Percentiles rank a stretch among this genome's conserved stretches.
phyloP scores from a whole-genome alignment of 2,888 invertebrate genomes.

The Leptodirus hochenwartii region DNA sequence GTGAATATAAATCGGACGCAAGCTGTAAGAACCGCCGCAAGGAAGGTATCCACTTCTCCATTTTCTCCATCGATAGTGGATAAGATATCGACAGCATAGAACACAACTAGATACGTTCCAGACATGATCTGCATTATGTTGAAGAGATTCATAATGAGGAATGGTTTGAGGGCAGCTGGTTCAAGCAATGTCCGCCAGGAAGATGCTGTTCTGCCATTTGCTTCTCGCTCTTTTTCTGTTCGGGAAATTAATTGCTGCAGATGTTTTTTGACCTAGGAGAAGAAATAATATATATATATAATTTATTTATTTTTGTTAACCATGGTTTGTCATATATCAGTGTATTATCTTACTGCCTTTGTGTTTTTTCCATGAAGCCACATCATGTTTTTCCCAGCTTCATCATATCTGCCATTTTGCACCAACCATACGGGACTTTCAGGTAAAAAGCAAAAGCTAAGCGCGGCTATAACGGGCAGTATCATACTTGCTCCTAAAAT shows the following conservation, averaged over 20 bases:
- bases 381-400: conserved; percentile 25
- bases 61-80: no score
- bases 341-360: conserved; percentile 20
- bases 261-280: conserved; percentile 37
- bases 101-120: conserved; percentile 60
- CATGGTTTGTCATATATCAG: not conserved
- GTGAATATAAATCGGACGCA: conserved; percentile 45
- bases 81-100: conserved; percentile 60
- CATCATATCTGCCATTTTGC: conserved; percentile 34
- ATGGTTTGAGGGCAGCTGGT: conserved; percentile 48
- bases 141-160: conserved; percentile 53
- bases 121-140: conserved; percentile 54
- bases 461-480: conserved; percentile 38
- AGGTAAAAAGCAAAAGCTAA: conserved; percentile 45
- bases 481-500: conserved; percentile 38
- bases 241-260: conserved; percentile 41
- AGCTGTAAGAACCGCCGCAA: conserved; percentile 52
- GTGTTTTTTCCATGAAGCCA: conserved; percentile 24
- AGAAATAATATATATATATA: conserved; percentile 7
- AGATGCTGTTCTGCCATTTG: conserved; percentile 14
- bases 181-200: conserved; percentile 29
- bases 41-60: conserved; percentile 29
- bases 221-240: conserved; percentile 24
- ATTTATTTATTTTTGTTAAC: not conserved
- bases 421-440: conserved; percentile 63